Evolutionary conservation across 1,140 invertebrate genomes (phyloP), one percentile per base, ranked within the genome.

Genomic region (Aphelinus certus): DNA sequence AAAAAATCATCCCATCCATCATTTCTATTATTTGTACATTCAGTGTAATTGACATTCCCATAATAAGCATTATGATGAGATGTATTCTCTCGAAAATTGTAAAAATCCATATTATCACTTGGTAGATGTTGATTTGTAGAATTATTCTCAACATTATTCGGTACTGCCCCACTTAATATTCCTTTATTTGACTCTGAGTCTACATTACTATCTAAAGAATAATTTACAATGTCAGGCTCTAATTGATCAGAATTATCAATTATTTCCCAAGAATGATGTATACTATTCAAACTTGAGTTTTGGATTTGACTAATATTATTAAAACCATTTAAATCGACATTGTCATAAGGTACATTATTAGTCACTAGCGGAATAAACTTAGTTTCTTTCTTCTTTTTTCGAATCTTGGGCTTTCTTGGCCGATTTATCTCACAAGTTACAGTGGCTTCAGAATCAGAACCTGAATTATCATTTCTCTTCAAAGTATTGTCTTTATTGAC

Each of bases 1-100:
- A 87, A 80, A 76, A 82, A 86, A 3, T 70, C 48, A 47, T 87
- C 84, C 53, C 84, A 69, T 65, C 79, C 78, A 53, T 7, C 46
- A 58, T 72, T 63, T 53, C 49, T 60, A 71, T 57, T 71, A 6
- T 47, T 63, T 64, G 48, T 58, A 61, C 46, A 58, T 47, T 66
- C 42, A 66, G n/a, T 63, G 70, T 73, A 73, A 76, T 75, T 78
- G 0, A 43, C 26, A 49, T 60, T 62, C 7, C 47, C 57, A 58
- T 65, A 71, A 74, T 71, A 68, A 60, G 4, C 3, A 55, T 75
- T 46, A 57, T 58, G 26, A 26, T 26, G 26, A 26, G 26, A 26
- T 26, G 26, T 26, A 26, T 26, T 26, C 26, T 26, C 26, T 26
- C 26, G 26, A 42, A 57, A 46, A 65, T 57, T 47, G 53, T 61